Percentiles rank a stretch among this genome's conserved stretches.
These are phyloP conservation scores for Apantesis nais DNA, from an alignment of 2,888 invertebrate genomes.

Conservation along the genomic window DNA sequence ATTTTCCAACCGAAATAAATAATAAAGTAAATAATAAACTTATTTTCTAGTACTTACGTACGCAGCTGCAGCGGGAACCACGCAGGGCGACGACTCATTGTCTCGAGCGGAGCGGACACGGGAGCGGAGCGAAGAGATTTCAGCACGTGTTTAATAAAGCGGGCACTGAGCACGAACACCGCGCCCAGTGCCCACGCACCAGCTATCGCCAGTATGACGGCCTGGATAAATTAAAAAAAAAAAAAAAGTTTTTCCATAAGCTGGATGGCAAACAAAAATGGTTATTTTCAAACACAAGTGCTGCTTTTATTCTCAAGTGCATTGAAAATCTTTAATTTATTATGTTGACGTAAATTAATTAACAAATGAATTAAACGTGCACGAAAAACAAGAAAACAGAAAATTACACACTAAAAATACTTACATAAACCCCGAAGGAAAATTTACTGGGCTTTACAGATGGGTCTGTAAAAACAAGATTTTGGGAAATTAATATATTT, in stretches of 20 bases:
- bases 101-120: constrained; percentile 63
- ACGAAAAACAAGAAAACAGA: neutral
- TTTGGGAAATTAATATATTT: neutral
- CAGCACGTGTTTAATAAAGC: constrained; percentile 66
- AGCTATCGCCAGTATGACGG: constrained; percentile 66
- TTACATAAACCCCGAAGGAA: constrained; percentile 66
- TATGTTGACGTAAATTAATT: too few species aligned
- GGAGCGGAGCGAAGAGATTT: constrained; percentile 68
- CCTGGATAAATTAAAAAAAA: constrained; percentile 46
- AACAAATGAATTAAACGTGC: too few species aligned
- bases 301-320: neutral
- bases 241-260: neutral
- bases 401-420: constrained; percentile 40
- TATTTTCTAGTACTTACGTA: constrained; percentile 64
- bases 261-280: neutral
- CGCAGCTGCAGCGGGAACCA: constrained; percentile 69
- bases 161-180: constrained; percentile 61
- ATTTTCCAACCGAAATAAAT: neutral
- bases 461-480: constrained; percentile 63
- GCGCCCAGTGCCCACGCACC: constrained; percentile 64
- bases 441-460: constrained; percentile 46
- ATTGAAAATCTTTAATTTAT: neutral
- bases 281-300: neutral
- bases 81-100: constrained; percentile 62
- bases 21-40: constrained; percentile 8